Evolutionary conservation across 2,888 invertebrate genomes (phyloP).

Genomic region (Drosophila fulvimacula): DNA sequence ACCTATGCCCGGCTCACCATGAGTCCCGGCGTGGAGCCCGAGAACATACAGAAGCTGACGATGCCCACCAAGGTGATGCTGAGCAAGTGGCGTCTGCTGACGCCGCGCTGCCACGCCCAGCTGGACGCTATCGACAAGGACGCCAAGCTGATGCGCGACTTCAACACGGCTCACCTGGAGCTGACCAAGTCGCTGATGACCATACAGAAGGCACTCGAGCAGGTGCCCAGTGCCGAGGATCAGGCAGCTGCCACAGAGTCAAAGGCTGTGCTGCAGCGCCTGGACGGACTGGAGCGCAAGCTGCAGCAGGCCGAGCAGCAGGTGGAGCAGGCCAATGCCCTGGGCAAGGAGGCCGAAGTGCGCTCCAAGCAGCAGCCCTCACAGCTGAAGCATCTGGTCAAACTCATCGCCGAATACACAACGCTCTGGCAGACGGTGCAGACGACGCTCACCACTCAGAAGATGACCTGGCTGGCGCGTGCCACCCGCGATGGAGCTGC

Average conservation of each 20-base stretch:
- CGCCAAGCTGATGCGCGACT: slow-evolving; percentile 88
- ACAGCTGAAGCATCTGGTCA: slow-evolving; percentile 86
- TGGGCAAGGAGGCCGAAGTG: slow-evolving; percentile 87
- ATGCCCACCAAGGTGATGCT: slow-evolving; percentile 87
- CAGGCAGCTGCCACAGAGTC: slow-evolving; percentile 70
- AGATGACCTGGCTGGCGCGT: slow-evolving; percentile 83
- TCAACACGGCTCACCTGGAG: slow-evolving; percentile 89
- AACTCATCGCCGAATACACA: slow-evolving; percentile 89
- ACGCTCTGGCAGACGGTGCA: slow-evolving; percentile 88
- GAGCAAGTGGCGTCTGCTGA: slow-evolving; percentile 88
- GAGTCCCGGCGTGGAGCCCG: slow-evolving; percentile 89
- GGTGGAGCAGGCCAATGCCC: slow-evolving; percentile 87
- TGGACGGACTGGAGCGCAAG: slow-evolving; percentile 86
- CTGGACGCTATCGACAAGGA: slow-evolving; percentile 87
- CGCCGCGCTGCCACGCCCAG: slow-evolving; percentile 87
- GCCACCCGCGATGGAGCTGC: slow-evolving; percentile 85
- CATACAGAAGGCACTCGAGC: slow-evolving; percentile 90
- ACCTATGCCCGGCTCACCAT: slow-evolving; percentile 89
- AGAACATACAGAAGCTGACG: slow-evolving; percentile 88
- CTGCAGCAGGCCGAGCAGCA: slow-evolving; percentile 86
- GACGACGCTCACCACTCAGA: slow-evolving; percentile 85
- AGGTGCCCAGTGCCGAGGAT: slow-evolving; percentile 87
- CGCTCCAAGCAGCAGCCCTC: slow-evolving; percentile 86
- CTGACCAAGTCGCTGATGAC: slow-evolving; percentile 90
- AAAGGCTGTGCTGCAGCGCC: slow-evolving; percentile 67